phyloP scores from a whole-genome alignment of 2,888 invertebrate genomes.

The Anagyrus pseudococci region DNA sequence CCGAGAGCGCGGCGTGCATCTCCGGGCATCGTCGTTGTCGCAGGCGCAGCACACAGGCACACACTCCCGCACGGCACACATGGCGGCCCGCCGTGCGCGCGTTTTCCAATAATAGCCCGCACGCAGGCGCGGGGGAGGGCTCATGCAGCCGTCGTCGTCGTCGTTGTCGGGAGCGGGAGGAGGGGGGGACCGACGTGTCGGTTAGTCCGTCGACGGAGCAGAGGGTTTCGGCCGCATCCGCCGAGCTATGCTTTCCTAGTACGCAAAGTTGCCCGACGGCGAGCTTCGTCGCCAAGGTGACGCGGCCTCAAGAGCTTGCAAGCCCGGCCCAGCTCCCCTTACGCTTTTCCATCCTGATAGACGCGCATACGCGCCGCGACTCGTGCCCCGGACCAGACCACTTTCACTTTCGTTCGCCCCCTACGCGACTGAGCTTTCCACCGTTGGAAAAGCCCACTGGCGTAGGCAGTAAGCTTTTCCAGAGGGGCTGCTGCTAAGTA shows the following conservation, averaged over 20 bases:
- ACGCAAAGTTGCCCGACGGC: constrained; percentile 44
- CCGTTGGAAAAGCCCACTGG: no score
- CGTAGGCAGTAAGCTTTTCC: no score
- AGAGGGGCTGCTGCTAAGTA: no score
- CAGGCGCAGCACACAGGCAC: neutral
- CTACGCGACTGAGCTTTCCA: neutral
- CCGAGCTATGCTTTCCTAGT: constrained; percentile 44
- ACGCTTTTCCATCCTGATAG: constrained; percentile 20
- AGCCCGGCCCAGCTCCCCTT: constrained; percentile 13
- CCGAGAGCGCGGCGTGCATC: neutral
- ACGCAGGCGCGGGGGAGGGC: neutral
- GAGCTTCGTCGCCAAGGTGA: constrained; percentile 45
- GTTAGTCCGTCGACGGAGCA: neutral
- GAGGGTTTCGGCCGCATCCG: neutral
- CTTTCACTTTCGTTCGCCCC: constrained; percentile 24
- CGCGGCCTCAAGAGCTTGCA: constrained; percentile 27
- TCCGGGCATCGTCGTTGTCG: neutral
- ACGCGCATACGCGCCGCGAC: neutral
- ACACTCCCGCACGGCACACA: neutral
- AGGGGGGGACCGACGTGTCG: neutral
- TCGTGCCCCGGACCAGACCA: neutral
- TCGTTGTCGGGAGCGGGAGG: neutral
- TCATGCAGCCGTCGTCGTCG: neutral
- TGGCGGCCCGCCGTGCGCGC: neutral
- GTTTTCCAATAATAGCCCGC: constrained; percentile 27